Percentiles rank a stretch among this genome's conserved stretches.
phyloP scores from a whole-genome alignment of 2,888 invertebrate genomes.

The Stenurella melanura region DNA sequence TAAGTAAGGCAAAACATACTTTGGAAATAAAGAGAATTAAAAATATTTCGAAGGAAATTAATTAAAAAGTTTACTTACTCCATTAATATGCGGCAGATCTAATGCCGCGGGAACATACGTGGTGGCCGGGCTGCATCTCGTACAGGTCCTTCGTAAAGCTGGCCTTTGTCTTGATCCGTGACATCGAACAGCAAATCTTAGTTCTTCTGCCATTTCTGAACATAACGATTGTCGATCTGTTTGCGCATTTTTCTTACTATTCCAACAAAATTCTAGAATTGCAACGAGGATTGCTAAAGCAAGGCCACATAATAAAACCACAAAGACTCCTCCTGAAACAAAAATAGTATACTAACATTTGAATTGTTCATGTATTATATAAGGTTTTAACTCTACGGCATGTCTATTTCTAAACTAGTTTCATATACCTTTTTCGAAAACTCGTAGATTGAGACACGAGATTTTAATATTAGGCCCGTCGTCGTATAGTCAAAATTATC shows the following conservation, averaged over 20 bases:
- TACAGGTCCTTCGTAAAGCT: slow-evolving; percentile 84
- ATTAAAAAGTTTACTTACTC: slow-evolving; percentile 68
- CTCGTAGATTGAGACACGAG: too few species aligned
- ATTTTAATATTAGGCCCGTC: too few species aligned
- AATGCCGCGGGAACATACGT: slow-evolving; percentile 83
- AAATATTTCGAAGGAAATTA: neutral
- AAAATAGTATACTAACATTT: slow-evolving; percentile 4
- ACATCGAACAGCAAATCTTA: slow-evolving; percentile 92
- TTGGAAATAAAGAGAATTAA: too few species aligned
- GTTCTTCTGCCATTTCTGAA: slow-evolving; percentile 95
- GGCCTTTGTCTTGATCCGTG: slow-evolving; percentile 88
- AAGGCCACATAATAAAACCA: slow-evolving; percentile 94
- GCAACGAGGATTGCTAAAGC: slow-evolving; percentile 94
- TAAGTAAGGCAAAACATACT: too few species aligned
- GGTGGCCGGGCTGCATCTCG: slow-evolving; percentile 83
- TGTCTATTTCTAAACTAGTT: too few species aligned
- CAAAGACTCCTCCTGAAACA: slow-evolving; percentile 92
- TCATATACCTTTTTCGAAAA: too few species aligned
- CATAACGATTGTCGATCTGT: slow-evolving; percentile 91
- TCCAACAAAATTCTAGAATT: slow-evolving; percentile 96
- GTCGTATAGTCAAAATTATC: too few species aligned
- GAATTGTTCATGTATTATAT: neutral
- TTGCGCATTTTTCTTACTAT: slow-evolving; percentile 90
- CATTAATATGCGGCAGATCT: slow-evolving; percentile 76
- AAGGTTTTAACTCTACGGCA: neutral